Evolutionary conservation across 2,113 vertebrate species (phyloP).

Genomic region (Alligator sinensis): DNA sequence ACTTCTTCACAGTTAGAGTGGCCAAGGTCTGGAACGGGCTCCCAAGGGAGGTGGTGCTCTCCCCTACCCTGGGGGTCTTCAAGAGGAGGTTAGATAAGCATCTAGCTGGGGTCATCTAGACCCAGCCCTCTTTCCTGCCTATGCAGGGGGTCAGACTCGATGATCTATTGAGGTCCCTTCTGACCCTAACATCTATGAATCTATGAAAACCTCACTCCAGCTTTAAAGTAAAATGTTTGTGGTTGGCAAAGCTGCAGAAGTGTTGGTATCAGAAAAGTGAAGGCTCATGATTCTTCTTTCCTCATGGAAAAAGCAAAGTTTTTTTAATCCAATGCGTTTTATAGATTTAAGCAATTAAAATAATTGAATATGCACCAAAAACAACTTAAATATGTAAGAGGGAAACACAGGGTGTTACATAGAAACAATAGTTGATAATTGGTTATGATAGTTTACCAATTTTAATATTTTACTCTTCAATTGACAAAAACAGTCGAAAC

Average conservation of each 20-base stretch:
- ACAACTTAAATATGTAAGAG: constrained; percentile 63
- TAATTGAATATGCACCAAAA: constrained; percentile 38
- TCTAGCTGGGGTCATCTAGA: too few relatives aligned
- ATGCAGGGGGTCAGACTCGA: too few relatives aligned
- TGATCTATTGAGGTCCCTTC: too few relatives aligned
- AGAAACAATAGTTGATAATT: constrained; percentile 70
- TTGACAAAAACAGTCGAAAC: constrained; percentile 47
- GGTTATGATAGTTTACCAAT: constrained; percentile 61
- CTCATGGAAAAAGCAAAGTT: constrained; percentile 24
- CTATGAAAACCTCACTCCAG: neutral
- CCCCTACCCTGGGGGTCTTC: too few relatives aligned
- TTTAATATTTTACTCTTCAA: constrained; percentile 71
- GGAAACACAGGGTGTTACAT: constrained; percentile 48
- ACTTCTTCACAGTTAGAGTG: too few relatives aligned
- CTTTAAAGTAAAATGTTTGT: neutral
- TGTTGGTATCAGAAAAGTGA: neutral
- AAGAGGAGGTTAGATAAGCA: too few relatives aligned
- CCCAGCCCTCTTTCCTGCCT: too few relatives aligned
- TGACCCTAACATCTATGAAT: too few relatives aligned
- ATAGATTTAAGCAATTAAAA: constrained; percentile 52
- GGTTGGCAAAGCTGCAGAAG: neutral
- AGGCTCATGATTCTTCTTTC: neutral
- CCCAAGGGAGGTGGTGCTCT: too few relatives aligned
- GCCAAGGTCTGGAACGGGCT: too few relatives aligned
- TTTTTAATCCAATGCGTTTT: constrained; percentile 51